These are phyloP conservation scores for Periophthalmus modestus DNA, from an alignment of 2,113 vertebrate species.

Conservation along the genomic window DNA sequence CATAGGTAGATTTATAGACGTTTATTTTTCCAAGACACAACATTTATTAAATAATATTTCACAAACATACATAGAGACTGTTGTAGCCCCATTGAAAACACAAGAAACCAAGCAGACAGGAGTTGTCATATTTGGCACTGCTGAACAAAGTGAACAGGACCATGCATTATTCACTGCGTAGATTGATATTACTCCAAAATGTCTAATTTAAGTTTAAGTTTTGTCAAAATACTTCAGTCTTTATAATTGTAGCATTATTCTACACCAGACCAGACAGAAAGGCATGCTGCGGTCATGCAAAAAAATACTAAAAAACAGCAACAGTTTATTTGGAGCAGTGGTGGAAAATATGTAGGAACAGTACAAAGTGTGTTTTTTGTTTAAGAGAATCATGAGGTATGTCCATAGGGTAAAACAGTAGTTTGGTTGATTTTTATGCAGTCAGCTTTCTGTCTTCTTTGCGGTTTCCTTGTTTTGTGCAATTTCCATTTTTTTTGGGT, in stretches of 20 bases:
- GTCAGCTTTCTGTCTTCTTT: background rate
- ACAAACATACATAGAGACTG: constrained; percentile 33
- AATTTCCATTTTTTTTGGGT: background rate
- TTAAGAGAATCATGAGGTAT: constrained; percentile 25
- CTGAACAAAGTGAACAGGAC: constrained; percentile 14
- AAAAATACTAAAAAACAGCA: constrained; percentile 10
- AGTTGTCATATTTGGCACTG: constrained; percentile 35
- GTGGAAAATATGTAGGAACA: background rate
- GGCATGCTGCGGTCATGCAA: constrained; percentile 21
- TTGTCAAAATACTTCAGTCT: background rate
- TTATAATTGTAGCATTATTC: background rate
- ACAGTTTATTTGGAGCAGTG: constrained; percentile 21
- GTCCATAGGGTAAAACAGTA: constrained; percentile 3
- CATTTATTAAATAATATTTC: constrained; percentile 40
- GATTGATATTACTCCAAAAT: constrained; percentile 9
- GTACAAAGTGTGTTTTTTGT: constrained; percentile 1
- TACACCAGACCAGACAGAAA: constrained; percentile 21
- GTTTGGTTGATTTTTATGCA: background rate
- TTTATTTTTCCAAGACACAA: constrained; percentile 54
- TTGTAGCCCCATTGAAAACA: constrained; percentile 22
- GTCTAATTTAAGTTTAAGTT: background rate
- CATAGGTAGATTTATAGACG: constrained; percentile 10
- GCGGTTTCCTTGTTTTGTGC: background rate
- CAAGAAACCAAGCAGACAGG: constrained; percentile 8
- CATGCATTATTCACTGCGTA: constrained; percentile 39